A percentile compares a stretch with the other conserved stretches of the same genome.
Conservation (phyloP, 35 echinoderm and acorn worm genomes). For the Ophiothrix spiculata region DNA sequence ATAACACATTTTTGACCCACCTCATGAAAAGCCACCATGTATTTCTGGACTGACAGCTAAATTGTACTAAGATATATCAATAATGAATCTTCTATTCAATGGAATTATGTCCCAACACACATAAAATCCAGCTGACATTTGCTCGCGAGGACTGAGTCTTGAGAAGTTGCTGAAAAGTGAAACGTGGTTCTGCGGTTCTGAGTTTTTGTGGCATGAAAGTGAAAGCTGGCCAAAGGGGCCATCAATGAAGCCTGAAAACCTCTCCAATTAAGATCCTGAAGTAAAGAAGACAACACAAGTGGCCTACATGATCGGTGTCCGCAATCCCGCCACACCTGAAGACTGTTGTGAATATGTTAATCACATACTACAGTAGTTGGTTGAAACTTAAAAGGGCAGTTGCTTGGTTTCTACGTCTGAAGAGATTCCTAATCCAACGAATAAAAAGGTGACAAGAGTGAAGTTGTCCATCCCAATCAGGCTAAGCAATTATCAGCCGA, state of each 20-base stretch:
- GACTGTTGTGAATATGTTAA: neutral
- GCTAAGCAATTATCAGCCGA: neutral
- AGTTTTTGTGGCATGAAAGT: conserved; percentile 17
- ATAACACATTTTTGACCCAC: no score
- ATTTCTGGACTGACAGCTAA: conserved; percentile 39
- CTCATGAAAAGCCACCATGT: no score
- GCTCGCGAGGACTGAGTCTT: conserved; percentile 23
- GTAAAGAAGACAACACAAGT: neutral
- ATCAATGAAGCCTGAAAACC: neutral
- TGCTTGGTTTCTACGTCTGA: neutral
- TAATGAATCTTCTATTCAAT: conserved; percentile 32
- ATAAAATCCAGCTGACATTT: conserved; percentile 40
- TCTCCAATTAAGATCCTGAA: neutral
- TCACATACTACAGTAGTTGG: neutral
- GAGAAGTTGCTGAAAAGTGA: conserved; percentile 12
- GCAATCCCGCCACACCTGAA: neutral
- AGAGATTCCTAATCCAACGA: neutral
- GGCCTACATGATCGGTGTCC: neutral
- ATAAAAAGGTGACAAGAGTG: neutral
- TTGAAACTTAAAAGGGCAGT: neutral
- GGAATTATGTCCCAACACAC: conserved; percentile 48
- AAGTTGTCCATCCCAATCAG: neutral
- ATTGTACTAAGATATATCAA: conserved; percentile 51
- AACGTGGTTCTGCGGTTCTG: conserved; percentile 32
- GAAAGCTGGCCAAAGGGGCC: conserved; percentile 31